Conservation (phyloP, 2,113 vertebrate species). For the Hippocampus comes region DNA sequence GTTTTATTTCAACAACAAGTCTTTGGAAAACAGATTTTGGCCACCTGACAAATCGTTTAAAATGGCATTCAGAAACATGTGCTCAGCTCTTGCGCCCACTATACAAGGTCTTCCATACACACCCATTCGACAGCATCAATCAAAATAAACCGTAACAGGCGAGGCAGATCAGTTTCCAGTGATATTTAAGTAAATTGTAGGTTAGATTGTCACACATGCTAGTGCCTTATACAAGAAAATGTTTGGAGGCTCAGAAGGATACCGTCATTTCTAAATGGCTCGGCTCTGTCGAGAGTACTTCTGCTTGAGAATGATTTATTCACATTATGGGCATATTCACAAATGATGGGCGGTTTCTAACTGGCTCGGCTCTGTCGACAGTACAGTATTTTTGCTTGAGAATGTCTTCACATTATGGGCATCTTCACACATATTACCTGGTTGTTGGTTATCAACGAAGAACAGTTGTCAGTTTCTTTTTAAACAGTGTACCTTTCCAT, state of each 20-base stretch:
- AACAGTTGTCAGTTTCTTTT: background rate
- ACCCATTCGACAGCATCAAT: slow-evolving; percentile 5
- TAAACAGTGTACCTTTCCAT: background rate
- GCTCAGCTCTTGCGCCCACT: slow-evolving; percentile 35
- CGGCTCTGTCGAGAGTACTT: background rate
- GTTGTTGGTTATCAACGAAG: background rate
- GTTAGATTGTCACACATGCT: slow-evolving; percentile 3
- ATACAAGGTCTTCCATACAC: slow-evolving; percentile 16
- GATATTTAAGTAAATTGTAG: slow-evolving; percentile 6
- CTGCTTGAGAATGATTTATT: slow-evolving; percentile 6
- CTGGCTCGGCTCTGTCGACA: background rate
- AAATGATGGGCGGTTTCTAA: background rate
- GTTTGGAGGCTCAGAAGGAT: slow-evolving; percentile 12
- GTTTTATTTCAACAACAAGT: slow-evolving; percentile 22
- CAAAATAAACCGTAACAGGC: background rate
- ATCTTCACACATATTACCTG: background rate
- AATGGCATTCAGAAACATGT: slow-evolving; percentile 7
- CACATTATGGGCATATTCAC: slow-evolving; percentile 12
- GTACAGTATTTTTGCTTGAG: background rate
- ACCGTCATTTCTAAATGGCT: background rate
- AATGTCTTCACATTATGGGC: slow-evolving; percentile 17
- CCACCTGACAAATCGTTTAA: slow-evolving; percentile 14
- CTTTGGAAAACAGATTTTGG: slow-evolving; percentile 28
- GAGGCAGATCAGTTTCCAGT: slow-evolving; percentile 31
- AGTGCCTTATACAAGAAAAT: slow-evolving; percentile 12